A percentile compares a stretch with the other conserved stretches of the same genome.
These are phyloP conservation scores for Beaufortia kweichowensis DNA, from an alignment of 2,113 vertebrate species.

Conservation along the genomic window DNA sequence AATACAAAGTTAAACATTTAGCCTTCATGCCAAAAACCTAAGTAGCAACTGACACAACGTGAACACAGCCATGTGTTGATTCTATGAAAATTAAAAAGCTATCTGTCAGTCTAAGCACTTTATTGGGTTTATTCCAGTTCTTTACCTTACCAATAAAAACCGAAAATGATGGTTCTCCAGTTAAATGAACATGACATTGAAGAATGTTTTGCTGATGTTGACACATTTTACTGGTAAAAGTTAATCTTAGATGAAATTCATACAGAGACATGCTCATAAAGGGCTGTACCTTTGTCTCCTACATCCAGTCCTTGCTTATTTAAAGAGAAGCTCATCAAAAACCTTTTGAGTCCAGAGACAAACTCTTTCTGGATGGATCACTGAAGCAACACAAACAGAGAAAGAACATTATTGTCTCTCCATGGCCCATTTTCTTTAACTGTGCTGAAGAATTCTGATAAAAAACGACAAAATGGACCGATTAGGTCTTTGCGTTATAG, in stretches of 20 bases:
- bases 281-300: conserved; percentile 36
- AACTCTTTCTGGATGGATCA: background rate
- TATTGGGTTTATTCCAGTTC: background rate
- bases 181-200: conserved; percentile 39
- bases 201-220: conserved; percentile 62
- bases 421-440: background rate
- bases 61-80: too few species aligned
- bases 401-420: background rate
- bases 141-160: background rate
- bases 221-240: conserved; percentile 58
- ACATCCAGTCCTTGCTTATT: background rate
- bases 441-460: background rate
- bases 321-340: background rate
- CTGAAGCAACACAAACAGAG: background rate
- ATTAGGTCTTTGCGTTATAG: conserved; percentile 56
- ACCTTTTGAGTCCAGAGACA: background rate
- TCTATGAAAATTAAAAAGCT: too few species aligned
- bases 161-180: background rate
- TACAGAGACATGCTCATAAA: conserved; percentile 66
- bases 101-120: too few species aligned
- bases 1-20: too few species aligned
- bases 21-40: too few species aligned
- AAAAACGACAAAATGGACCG: conserved; percentile 18
- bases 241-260: conserved; percentile 73
- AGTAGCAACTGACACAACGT: too few species aligned